Conservation (phyloP, 1,140 invertebrate genomes). For the Papilio glaucus region DNA sequence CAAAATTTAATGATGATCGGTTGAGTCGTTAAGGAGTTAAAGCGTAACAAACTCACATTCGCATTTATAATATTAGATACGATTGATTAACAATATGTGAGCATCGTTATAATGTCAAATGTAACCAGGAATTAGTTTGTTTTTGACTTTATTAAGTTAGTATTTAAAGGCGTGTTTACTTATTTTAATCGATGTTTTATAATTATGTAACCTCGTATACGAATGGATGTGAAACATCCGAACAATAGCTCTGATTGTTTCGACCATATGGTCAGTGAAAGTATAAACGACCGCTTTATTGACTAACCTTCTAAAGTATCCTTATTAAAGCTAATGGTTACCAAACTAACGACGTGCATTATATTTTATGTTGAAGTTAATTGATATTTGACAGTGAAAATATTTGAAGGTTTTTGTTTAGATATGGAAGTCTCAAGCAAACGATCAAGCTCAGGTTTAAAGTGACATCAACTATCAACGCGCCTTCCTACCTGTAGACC, state of each 20-base stretch:
- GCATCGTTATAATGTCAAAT: too few relatives aligned
- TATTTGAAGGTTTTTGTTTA: too few relatives aligned
- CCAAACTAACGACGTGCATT: not conserved
- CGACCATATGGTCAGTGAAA: constrained; percentile 14
- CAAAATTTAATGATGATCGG: too few relatives aligned
- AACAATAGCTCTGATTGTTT: constrained; percentile 1
- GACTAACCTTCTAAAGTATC: not conserved
- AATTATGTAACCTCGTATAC: not conserved
- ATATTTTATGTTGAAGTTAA: not conserved
- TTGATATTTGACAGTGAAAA: not conserved
- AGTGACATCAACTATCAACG: too few relatives aligned
- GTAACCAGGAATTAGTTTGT: not conserved
- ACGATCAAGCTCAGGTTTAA: too few relatives aligned
- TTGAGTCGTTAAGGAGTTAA: too few relatives aligned
- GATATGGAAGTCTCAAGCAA: too few relatives aligned
- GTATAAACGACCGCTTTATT: constrained; percentile 11
- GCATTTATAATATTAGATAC: too few relatives aligned
- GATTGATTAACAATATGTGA: too few relatives aligned
- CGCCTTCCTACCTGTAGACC: too few relatives aligned
- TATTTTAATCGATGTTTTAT: not conserved
- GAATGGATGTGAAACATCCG: not conserved
- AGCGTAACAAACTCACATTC: too few relatives aligned
- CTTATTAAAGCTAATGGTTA: constrained; percentile 1
- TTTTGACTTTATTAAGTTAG: not conserved
- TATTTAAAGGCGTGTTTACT: not conserved